Evolutionary conservation across 2,797 vertebrate genomes (phyloP).

Genomic region (Paedocypris micromegethes): DNA sequence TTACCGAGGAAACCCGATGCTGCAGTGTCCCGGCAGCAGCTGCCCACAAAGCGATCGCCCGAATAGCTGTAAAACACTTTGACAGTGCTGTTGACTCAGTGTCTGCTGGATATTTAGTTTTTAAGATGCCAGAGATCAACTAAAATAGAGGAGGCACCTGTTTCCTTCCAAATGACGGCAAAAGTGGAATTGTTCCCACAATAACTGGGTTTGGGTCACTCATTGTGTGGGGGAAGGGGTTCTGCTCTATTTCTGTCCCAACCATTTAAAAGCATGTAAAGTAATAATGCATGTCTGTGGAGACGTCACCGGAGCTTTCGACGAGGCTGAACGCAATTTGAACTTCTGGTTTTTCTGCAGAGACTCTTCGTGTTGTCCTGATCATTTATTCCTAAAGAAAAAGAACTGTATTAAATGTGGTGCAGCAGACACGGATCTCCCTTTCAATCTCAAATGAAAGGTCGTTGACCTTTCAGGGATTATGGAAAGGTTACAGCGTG

Average conservation of each 20-base stretch:
- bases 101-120: constrained; percentile 63
- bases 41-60: constrained; percentile 77
- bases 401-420: constrained; percentile 22
- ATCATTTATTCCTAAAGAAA: constrained; percentile 91
- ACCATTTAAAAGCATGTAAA: constrained; percentile 25
- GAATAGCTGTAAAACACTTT: constrained; percentile 78
- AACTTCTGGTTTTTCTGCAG: constrained; percentile 89
- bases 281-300: not conserved
- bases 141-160: constrained; percentile 75
- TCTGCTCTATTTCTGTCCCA: constrained; percentile 43
- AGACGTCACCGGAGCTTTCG: constrained; percentile 77
- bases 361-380: constrained; percentile 90
- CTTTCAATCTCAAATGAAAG: constrained; percentile 33
- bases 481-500: constrained; percentile 54
- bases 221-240: constrained; percentile 41
- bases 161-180: constrained; percentile 60
- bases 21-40: constrained; percentile 76
- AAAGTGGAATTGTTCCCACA: constrained; percentile 59
- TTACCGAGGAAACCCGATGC: constrained; percentile 79
- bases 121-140: constrained; percentile 66
- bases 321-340: constrained; percentile 94
- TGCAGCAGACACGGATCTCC: constrained; percentile 5
- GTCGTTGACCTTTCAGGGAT: constrained; percentile 31
- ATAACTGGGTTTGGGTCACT: constrained; percentile 52
- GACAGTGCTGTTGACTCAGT: constrained; percentile 57